Evolutionary conservation across 1,140 invertebrate genomes (phyloP).

Genomic region (Zaprionus tsacasi): DNA sequence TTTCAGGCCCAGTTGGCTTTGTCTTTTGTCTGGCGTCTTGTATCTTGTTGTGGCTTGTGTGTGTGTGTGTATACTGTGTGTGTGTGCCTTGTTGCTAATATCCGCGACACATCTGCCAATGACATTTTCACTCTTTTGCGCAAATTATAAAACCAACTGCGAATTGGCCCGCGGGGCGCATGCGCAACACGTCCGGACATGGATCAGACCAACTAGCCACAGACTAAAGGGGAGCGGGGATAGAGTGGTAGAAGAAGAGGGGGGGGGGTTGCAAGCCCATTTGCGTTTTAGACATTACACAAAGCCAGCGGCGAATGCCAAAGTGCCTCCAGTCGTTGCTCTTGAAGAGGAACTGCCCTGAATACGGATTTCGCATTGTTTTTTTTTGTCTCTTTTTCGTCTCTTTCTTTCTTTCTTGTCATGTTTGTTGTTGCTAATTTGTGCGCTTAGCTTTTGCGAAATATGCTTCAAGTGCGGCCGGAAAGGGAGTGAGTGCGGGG

Average conservation of each 20-base stretch:
- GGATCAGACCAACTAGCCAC: conserved; percentile 49
- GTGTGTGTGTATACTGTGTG: conserved; percentile 13
- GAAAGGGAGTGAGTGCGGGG: background rate
- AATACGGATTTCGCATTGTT: conserved; percentile 79
- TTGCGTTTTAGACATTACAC: conserved; percentile 77
- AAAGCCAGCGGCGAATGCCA: conserved; percentile 75
- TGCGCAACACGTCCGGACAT: conserved; percentile 80
- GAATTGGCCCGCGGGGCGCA: conserved; percentile 68
- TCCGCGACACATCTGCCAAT: conserved; percentile 79
- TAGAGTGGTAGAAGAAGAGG: background rate
- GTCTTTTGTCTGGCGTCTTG: background rate
- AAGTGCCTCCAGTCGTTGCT: conserved; percentile 60
- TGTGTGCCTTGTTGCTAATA: conserved; percentile 54
- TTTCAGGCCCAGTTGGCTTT: conserved; percentile 24
- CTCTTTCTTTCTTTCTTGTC: background rate
- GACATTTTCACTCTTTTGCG: conserved; percentile 77
- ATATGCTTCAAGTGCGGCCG: conserved; percentile 40
- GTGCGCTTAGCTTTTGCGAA: conserved; percentile 46
- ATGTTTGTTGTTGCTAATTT: conserved; percentile 40
- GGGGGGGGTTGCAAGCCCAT: conserved; percentile 47
- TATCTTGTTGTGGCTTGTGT: background rate
- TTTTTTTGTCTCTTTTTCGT: background rate
- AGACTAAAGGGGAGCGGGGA: background rate
- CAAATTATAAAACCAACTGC: conserved; percentile 60
- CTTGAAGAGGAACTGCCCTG: conserved; percentile 72